Base-by-base conservation (phyloP, 2,888 invertebrate species). In the Acanthococcus lagerstroemiae region DNA sequence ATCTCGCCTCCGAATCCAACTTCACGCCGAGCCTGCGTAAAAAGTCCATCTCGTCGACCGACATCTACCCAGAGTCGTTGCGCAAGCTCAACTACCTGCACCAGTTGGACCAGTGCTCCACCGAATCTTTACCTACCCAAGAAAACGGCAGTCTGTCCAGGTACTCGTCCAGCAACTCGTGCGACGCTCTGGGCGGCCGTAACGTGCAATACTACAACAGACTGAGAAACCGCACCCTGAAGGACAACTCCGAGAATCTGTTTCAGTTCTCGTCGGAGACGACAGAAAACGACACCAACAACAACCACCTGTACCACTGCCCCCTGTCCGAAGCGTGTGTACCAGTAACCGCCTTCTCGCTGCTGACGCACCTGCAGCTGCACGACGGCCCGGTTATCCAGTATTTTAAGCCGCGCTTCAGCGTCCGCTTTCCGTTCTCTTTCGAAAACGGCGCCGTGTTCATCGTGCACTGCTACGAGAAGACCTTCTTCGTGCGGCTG, bases 381-480 rank as follows among this genome's bases (percentile, higher is more conserved):
- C 69, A 69, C 45, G 52, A 60, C 17, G 70, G 70, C 4, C 70
- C 70, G 4, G 17, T 70, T 12, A 63, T 70, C 19, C 69, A 68
- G 27, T 69, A 67, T 57, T 68, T 65, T 12, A 54, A 54, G 12
- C 15, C 37, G 1, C 48, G 17, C 24, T 54, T 63, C 9, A 30
- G 21, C 2, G 19, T 67, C 12, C 44, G 30, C 30, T 66, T 66
- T 57, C 66, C 66, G 4, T 57, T 66, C 17, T 66, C 56, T 3
- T 56, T 66, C 37, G 56, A 21, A 27, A 4, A 30, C 19, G 46
- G 25, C 19, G 56, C 56, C 56, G 19, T 66, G 15, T 30, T 66
- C 46, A 24, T 50, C 24, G 25, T 66, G 9, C 19, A 46, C 37
- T 57, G 50, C 19, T 50, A 57, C 37, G 66, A 50, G 21, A 56